These are phyloP conservation scores for Melanotus villosus DNA, from an alignment of 2,888 invertebrate species.

Conservation along the genomic window DNA sequence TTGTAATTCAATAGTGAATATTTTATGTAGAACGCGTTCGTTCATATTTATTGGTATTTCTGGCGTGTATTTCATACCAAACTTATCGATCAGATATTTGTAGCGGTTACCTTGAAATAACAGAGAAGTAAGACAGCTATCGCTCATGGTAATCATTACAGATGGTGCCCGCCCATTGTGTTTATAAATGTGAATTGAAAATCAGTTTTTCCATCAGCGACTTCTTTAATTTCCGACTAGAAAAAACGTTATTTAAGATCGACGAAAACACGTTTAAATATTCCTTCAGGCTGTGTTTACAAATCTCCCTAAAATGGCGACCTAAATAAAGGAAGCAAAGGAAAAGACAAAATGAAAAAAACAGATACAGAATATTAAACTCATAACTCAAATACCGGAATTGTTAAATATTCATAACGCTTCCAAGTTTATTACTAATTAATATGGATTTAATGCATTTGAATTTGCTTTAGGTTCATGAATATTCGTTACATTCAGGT, in stretches of 20 bases:
- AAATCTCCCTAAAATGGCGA: no score
- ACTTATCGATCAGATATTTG: constrained; percentile 7
- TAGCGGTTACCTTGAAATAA: background rate
- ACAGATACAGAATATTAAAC: background rate
- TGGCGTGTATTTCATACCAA: background rate
- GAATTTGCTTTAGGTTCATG: background rate
- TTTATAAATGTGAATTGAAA: background rate
- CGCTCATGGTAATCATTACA: background rate
- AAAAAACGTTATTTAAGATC: no score
- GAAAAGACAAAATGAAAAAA: no score
- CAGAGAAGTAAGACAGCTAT: constrained; percentile 1
- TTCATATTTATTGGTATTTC: background rate
- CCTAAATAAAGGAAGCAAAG: no score
- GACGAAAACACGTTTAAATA: no score
- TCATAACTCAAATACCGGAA: background rate
- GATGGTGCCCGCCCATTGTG: background rate
- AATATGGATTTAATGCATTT: constrained; percentile 8
- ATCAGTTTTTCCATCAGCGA: no score
- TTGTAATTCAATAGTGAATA: background rate
- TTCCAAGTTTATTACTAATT: background rate
- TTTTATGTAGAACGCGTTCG: background rate
- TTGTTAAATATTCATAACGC: constrained; percentile 21
- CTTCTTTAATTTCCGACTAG: no score
- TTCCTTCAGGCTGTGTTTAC: no score
- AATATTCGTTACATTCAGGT: constrained; percentile 14